phyloP scores from a whole-genome alignment of 2,797 vertebrate species.

The Scomberomorus guttatus region DNA sequence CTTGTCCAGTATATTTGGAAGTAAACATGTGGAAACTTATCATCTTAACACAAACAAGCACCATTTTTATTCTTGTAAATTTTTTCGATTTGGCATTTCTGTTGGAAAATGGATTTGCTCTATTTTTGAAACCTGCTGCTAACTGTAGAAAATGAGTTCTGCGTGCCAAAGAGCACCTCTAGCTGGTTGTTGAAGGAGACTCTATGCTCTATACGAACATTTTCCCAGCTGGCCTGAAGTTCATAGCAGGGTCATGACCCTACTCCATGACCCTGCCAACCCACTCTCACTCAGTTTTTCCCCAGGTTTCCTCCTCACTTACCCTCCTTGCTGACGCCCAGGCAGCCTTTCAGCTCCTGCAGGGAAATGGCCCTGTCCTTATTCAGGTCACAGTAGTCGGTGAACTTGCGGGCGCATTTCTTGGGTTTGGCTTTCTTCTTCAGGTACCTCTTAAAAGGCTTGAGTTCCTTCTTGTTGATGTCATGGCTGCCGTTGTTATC shows the following conservation, averaged over 20 bases:
- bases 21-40: not conserved
- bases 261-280: slow-evolving; percentile 9
- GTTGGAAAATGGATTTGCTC: not conserved
- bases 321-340: slow-evolving; percentile 97
- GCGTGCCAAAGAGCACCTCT: not conserved
- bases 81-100: not conserved
- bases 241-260: slow-evolving; percentile 30
- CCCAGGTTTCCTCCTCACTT: slow-evolving; percentile 53
- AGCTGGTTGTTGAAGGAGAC: not conserved
- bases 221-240: slow-evolving; percentile 36
- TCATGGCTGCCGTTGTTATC: slow-evolving; percentile 95
- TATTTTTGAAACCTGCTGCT: not conserved
- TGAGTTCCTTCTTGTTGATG: slow-evolving; percentile 97
- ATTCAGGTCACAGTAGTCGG: slow-evolving; percentile 98
- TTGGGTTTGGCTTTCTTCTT: slow-evolving; percentile 99
- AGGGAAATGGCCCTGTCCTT: slow-evolving; percentile 96
- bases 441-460: slow-evolving; percentile 96
- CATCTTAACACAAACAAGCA: slow-evolving; percentile 20
- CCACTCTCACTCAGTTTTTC: not conserved
- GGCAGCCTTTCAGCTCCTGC: slow-evolving; percentile 96
- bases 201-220: not conserved
- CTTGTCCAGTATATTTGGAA: not conserved
- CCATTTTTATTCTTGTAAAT: not conserved
- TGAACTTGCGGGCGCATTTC: slow-evolving; percentile 96
- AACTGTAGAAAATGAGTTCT: not conserved